These are phyloP conservation scores for Hydraecia micacea DNA, from an alignment of 2,888 invertebrate genomes.

Conservation along the genomic window DNA sequence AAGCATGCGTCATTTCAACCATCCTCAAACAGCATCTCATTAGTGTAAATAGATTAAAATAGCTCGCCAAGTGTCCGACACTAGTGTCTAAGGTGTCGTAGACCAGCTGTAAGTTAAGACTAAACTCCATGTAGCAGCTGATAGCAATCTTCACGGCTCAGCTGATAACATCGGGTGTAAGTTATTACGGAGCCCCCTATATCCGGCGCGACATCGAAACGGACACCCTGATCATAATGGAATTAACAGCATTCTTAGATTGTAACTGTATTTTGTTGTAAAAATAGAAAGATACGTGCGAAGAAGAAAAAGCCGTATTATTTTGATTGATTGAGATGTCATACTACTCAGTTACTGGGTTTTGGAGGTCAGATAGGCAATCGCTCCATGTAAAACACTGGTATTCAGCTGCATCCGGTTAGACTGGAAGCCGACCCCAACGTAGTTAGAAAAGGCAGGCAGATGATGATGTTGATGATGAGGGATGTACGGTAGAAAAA, in stretches of 20 bases:
- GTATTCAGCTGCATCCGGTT: too few relatives aligned
- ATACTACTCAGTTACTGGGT: too few relatives aligned
- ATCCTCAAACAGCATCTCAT: neutral
- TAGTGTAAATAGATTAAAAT: constrained; percentile 24
- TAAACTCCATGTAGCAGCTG: constrained; percentile 44
- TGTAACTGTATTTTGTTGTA: constrained; percentile 18
- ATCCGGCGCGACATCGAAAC: constrained; percentile 54
- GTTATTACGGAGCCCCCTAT: constrained; percentile 40
- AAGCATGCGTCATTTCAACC: neutral
- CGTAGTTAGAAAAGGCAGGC: too few relatives aligned
- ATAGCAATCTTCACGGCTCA: constrained; percentile 60
- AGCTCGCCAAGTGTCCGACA: constrained; percentile 9
- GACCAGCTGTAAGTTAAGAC: constrained; percentile 30
- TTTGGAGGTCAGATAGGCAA: too few relatives aligned
- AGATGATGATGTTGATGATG: neutral
- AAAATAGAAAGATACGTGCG: neutral
- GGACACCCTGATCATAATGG: constrained; percentile 53
- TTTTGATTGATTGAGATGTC: too few relatives aligned
- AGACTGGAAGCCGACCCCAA: too few relatives aligned
- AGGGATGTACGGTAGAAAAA: neutral
- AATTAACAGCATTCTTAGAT: constrained; percentile 45
- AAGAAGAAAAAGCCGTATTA: neutral
- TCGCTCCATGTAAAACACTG: too few relatives aligned
- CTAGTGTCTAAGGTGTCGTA: constrained; percentile 24
- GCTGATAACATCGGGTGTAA: constrained; percentile 55